Base-by-base conservation (phyloP, 2,113 vertebrate genomes). In the Solea solea region DNA sequence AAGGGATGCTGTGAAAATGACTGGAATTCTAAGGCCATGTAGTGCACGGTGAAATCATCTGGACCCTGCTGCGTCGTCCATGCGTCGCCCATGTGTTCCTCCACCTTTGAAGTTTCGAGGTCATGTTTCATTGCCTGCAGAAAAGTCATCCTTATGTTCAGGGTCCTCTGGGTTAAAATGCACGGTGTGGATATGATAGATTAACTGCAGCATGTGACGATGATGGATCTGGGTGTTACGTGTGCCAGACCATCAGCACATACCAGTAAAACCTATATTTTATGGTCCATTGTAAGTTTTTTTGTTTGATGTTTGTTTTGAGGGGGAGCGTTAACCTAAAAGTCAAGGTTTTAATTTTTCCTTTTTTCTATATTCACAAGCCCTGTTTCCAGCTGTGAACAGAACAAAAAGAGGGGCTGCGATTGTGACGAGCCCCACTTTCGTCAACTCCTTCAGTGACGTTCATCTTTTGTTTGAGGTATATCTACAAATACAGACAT, bases 391-490 rank as follows among this genome's bases (percentile, higher is more conserved):
- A 66, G 83, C 93, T 55, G 93, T 94, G 57, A 93, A 93, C 9
- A 86, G 93, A 69, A 11, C 93, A 3, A 95, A 94, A 85, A 90
- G 93, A 50, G 94, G 91, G 0, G 82, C 81, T 0, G 4, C 60
- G 0, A 45, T 10, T 40, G 8, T 0, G 0, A 28, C 75, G 54
- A 94, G 90, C 60, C 94, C 94, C 0, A 72, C 93, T 28, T 92
- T 97, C 80, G 93, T 95, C 83, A 91, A 76, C 75, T 95, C 96
- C 0, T 66, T 94, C 74, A 88, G 94, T 40, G 96, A 97, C 1
- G 94, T 93, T n/a, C 90, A 95, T 6, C 92, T 97, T 70, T 90
- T 98, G 34, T 98, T 94, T 82, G 95, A 96, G 94, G 95, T 95
- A 51, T 78, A 7, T 39, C 25, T 6, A 2, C 2, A 9, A 27